Percentiles rank a stretch among this genome's conserved stretches.
Conservation (phyloP, 2,888 invertebrate genomes). For the Baccha elongata region DNA sequence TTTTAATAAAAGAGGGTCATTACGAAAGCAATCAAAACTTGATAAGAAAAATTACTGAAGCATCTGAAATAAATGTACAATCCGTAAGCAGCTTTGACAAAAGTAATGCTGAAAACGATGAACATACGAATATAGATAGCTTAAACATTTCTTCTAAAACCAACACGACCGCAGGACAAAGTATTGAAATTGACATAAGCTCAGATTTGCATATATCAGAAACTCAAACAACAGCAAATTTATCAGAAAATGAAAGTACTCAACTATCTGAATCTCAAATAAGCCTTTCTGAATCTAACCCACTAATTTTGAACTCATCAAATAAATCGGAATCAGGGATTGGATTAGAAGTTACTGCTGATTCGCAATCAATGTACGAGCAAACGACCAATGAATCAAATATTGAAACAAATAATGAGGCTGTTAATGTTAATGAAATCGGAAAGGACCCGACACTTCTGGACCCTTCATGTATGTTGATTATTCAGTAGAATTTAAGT, state of each 20-base stretch:
- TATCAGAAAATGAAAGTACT: neutral
- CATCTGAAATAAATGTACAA: neutral
- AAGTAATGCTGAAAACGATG: neutral
- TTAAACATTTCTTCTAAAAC: neutral
- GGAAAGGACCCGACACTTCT: slow-evolving; percentile 39
- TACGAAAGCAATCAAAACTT: neutral
- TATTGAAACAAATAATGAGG: neutral
- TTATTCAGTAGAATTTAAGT: no score
- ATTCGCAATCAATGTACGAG: neutral
- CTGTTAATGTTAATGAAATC: slow-evolving; percentile 8
- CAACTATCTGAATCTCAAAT: neutral
- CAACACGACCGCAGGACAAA: neutral
- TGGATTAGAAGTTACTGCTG: neutral
- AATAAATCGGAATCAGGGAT: neutral
- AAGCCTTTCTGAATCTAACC: neutral
- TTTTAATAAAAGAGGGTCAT: slow-evolving; percentile 55
- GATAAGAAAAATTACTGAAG: neutral
- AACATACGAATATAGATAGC: neutral
- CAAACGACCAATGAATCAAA: neutral
- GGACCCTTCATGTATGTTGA: neutral
- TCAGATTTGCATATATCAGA: neutral
- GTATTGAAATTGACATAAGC: neutral
- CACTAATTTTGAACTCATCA: neutral
- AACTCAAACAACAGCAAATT: neutral
- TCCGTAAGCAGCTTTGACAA: neutral